Percentiles rank a stretch among this genome's conserved stretches.
Evolutionary conservation across 2,113 vertebrate genomes (phyloP).

Genomic region (Apodemus speciosus): DNA sequence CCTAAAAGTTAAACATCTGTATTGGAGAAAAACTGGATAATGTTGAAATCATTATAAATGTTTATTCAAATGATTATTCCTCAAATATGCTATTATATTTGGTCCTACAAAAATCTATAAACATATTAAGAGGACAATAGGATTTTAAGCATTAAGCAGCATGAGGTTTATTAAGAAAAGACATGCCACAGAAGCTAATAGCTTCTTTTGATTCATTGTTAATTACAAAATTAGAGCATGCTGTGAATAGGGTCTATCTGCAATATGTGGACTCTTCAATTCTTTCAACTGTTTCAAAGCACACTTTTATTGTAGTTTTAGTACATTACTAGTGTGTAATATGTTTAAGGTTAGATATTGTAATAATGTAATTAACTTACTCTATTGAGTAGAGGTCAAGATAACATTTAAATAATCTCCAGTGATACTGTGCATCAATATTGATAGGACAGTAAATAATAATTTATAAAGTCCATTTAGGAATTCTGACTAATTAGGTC

Average conservation of each 20-base stretch:
- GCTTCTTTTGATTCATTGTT: constrained; percentile 75
- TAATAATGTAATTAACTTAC: background rate
- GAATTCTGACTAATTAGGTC: background rate
- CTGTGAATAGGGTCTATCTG: constrained; percentile 50
- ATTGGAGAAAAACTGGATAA: constrained; percentile 10
- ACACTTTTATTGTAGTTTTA: background rate
- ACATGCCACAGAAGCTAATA: constrained; percentile 69
- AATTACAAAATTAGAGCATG: constrained; percentile 71
- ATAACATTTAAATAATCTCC: background rate
- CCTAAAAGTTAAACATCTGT: constrained; percentile 30
- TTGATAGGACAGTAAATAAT: background rate
- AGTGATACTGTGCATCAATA: background rate
- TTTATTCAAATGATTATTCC: constrained; percentile 60
- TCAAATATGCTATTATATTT: constrained; percentile 63
- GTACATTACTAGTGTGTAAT: background rate
- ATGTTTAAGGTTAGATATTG: background rate
- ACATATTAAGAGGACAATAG: constrained; percentile 69
- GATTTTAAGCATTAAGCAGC: constrained; percentile 75
- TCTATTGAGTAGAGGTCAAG: background rate
- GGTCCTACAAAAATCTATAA: constrained; percentile 69
- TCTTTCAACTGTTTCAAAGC: constrained; percentile 53
- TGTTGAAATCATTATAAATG: constrained; percentile 55
- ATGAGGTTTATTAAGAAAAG: constrained; percentile 78
- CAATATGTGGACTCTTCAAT: constrained; percentile 56
- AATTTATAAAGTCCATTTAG: background rate